Evolutionary conservation across 2,797 vertebrate genomes (phyloP).

Genomic region (Artibeus jamaicensis): DNA sequence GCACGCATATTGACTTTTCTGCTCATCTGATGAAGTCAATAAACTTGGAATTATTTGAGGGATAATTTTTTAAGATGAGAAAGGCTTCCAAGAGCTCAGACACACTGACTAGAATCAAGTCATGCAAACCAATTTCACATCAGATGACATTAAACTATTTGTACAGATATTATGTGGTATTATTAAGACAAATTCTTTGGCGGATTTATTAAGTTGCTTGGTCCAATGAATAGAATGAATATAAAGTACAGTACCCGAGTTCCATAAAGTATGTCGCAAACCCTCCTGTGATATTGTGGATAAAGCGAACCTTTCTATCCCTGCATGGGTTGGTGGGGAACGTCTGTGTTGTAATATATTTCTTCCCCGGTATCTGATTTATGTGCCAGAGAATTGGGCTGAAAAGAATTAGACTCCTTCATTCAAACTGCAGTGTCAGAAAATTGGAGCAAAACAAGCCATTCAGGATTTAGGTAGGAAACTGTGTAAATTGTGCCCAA

Average conservation of each 20-base stretch:
- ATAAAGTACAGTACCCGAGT: background rate
- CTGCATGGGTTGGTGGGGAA: background rate
- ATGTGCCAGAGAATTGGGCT: background rate
- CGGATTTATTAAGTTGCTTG: background rate
- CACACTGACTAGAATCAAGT: background rate
- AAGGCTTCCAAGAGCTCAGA: background rate
- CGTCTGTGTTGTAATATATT: background rate
- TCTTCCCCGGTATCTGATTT: background rate
- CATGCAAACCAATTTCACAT: background rate
- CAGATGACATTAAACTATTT: background rate
- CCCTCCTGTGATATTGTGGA: background rate
- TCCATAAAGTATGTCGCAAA: background rate
- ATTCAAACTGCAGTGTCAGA: background rate
- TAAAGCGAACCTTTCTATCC: background rate
- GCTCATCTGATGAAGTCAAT: background rate
- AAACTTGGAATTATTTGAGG: background rate
- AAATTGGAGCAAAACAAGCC: background rate
- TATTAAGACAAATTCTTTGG: background rate
- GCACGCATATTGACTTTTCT: background rate
- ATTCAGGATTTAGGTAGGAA: background rate
- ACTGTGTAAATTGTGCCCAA: background rate
- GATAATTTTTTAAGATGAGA: background rate
- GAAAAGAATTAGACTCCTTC: background rate
- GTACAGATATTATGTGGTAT: background rate
- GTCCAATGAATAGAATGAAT: background rate